Evolutionary conservation across 23 tunicate genomes (phyloP).

Genomic region (Trididemnum clinides): DNA sequence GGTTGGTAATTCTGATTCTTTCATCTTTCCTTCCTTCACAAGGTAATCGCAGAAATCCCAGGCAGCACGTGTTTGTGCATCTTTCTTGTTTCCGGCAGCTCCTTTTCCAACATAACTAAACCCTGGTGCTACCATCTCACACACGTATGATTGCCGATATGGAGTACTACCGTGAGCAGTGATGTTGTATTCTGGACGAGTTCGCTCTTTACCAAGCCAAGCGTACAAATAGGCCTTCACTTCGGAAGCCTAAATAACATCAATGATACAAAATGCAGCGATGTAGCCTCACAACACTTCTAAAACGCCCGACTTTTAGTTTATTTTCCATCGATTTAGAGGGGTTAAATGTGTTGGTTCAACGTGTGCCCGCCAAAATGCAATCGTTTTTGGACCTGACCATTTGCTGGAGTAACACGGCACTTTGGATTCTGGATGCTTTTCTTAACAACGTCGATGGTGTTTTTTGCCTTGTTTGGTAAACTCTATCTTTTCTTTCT

Average conservation of each 20-base stretch:
- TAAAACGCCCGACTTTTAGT: too few relatives aligned
- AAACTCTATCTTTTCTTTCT: too few relatives aligned
- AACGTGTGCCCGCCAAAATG: too few relatives aligned
- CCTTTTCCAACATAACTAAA: conserved; percentile 71
- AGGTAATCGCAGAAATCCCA: conserved; percentile 84
- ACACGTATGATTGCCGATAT: conserved; percentile 40
- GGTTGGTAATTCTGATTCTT: conserved; percentile 62
- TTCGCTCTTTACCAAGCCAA: conserved; percentile 56
- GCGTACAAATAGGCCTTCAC: conserved; percentile 84
- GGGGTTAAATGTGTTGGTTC: too few relatives aligned
- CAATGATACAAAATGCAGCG: not conserved
- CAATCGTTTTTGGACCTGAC: too few relatives aligned
- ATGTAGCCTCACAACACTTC: too few relatives aligned
- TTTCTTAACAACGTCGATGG: too few relatives aligned
- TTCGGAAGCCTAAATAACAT: conserved; percentile 54
- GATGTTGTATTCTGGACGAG: conserved; percentile 74
- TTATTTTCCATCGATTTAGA: too few relatives aligned
- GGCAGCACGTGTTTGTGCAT: conserved; percentile 87
- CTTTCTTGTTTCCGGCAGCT: conserved; percentile 69
- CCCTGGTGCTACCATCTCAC: conserved; percentile 61
- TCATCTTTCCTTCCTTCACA: conserved; percentile 48
- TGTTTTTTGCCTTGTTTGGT: too few relatives aligned
- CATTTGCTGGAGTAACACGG: too few relatives aligned
- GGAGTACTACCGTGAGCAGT: conserved; percentile 58
- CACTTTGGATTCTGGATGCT: too few relatives aligned